These are phyloP conservation scores for Psammodynastes pulverulentus DNA, from an alignment of 2,113 vertebrate species.

Conservation along the genomic window DNA sequence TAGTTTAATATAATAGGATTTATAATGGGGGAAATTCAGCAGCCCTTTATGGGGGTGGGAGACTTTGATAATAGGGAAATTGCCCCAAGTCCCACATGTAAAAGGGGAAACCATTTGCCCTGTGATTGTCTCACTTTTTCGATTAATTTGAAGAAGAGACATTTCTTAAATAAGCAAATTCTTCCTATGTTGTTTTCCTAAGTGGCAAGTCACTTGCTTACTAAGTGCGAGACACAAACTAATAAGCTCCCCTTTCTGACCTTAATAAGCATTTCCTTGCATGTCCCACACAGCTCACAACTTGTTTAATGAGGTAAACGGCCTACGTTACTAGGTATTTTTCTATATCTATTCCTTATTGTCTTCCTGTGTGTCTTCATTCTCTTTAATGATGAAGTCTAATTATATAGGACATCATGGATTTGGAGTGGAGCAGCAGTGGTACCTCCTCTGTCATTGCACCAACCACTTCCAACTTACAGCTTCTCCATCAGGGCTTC, in stretches of 20 bases:
- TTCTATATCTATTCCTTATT: background rate
- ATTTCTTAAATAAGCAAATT: background rate
- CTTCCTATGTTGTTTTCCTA: background rate
- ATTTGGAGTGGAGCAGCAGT: too few species aligned
- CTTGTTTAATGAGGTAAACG: background rate
- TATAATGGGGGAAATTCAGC: background rate
- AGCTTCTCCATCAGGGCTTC: too few species aligned
- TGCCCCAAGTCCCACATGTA: background rate
- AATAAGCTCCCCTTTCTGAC: background rate
- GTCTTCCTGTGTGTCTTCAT: background rate
- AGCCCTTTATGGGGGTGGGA: background rate
- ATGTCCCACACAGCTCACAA: background rate
- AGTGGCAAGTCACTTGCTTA: background rate
- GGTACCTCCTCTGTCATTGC: too few species aligned
- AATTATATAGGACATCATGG: background rate
- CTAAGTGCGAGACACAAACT: background rate
- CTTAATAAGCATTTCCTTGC: background rate
- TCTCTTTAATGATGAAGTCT: background rate
- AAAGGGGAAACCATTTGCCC: background rate
- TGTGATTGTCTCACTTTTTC: background rate
- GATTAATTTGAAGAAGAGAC: background rate
- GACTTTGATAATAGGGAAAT: background rate
- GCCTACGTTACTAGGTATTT: background rate
- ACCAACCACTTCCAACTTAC: too few species aligned
- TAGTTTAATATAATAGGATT: background rate